phyloP scores from a whole-genome alignment of 2,113 vertebrate species.

The Ovibos moschatus region DNA sequence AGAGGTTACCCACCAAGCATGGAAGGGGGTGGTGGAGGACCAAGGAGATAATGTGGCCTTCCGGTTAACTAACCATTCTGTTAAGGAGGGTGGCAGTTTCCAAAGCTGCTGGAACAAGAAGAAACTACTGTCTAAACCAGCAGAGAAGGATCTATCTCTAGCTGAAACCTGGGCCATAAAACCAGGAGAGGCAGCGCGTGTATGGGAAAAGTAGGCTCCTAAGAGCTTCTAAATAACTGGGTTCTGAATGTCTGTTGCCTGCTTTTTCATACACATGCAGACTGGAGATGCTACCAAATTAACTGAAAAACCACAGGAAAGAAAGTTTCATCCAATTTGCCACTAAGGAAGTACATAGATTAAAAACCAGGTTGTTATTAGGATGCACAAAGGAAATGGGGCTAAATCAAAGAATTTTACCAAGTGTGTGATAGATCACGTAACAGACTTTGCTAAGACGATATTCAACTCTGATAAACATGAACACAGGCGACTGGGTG shows the following conservation, averaged over 20 bases:
- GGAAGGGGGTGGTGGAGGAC: neutral
- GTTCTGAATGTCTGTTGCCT: neutral
- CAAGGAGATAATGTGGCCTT: neutral
- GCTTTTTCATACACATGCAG: neutral
- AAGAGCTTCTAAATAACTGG: neutral
- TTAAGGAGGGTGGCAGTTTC: neutral
- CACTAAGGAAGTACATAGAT: neutral
- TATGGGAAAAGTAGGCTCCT: neutral
- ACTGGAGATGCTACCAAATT: neutral
- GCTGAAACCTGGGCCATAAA: neutral
- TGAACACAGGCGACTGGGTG: neutral
- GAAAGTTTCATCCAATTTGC: neutral
- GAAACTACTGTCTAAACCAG: neutral
- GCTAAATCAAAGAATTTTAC: neutral
- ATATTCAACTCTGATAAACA: neutral
- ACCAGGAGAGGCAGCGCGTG: fast-evolving
- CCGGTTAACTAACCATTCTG: neutral
- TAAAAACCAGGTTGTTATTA: neutral
- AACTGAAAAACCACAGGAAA: neutral
- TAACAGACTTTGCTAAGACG: neutral
- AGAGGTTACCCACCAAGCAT: neutral
- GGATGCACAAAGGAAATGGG: neutral
- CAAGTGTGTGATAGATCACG: neutral
- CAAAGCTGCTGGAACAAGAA: neutral
- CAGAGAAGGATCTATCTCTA: neutral